Evolutionary conservation across 2,888 invertebrate genomes (phyloP).

Genomic region (Scaptomyza polygonia): DNA sequence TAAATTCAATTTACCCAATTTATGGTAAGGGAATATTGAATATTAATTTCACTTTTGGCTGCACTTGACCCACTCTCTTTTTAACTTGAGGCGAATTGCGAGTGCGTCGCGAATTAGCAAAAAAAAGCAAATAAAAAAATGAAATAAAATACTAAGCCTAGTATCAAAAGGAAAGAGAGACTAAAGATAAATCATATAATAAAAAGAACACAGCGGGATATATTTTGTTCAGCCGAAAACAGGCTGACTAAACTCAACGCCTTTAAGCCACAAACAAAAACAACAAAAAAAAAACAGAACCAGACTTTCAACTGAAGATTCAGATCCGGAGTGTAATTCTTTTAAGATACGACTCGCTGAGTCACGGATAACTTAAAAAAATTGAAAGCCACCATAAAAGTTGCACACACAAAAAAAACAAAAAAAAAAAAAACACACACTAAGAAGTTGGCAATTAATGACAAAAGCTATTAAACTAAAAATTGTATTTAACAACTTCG

Average conservation of each 20-base stretch:
- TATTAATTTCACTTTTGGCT: constrained; percentile 79
- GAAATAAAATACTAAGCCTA: too few relatives aligned
- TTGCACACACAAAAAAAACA: constrained; percentile 31
- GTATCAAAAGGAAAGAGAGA: constrained; percentile 1
- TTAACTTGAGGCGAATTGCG: constrained; percentile 50
- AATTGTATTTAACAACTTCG: constrained; percentile 63
- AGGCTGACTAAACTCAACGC: constrained; percentile 17
- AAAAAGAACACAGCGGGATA: constrained; percentile 73
- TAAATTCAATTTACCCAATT: neutral
- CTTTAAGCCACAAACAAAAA: neutral
- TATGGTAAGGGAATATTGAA: constrained; percentile 48
- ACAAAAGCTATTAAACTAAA: constrained; percentile 60
- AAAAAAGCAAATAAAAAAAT: neutral
- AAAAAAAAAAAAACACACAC: too few relatives aligned
- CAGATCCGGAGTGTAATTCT: constrained; percentile 23
- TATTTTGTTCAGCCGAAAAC: constrained; percentile 22
- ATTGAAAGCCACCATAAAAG: constrained; percentile 64
- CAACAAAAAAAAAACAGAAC: neutral
- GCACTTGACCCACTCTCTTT: constrained; percentile 77
- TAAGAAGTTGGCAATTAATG: constrained; percentile 48
- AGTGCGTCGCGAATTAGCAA: constrained; percentile 21
- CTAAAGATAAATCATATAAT: constrained; percentile 74
- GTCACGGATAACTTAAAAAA: constrained; percentile 61
- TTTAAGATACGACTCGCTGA: constrained; percentile 42
- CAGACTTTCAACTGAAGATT: constrained; percentile 11